phyloP scores from a whole-genome alignment of 2,113 vertebrate species.

The Phalacrocorax aristotelis region DNA sequence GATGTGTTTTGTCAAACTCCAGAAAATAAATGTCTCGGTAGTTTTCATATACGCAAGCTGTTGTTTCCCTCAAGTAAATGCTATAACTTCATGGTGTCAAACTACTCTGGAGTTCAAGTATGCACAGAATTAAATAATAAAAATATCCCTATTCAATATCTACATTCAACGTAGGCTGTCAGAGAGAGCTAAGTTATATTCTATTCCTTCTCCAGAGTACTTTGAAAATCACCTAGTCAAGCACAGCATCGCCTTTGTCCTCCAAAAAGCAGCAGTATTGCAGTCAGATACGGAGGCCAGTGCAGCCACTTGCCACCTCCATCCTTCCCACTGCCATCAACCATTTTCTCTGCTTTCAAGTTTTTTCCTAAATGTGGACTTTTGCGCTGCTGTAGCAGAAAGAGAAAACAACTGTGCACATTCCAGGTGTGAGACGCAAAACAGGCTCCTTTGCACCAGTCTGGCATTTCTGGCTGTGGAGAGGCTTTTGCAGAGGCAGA shows the following conservation, averaged over 20 bases:
- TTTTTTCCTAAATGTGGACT: background rate
- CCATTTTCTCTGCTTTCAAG: background rate
- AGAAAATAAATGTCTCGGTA: background rate
- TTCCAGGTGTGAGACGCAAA: background rate
- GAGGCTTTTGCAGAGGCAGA: background rate
- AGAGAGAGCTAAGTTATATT: background rate
- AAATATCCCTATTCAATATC: background rate
- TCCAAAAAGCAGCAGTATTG: background rate
- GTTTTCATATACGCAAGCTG: background rate
- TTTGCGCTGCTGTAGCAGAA: background rate
- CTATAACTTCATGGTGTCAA: background rate
- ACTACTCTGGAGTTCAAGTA: background rate
- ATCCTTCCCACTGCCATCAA: background rate
- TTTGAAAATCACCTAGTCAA: background rate
- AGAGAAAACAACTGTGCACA: background rate
- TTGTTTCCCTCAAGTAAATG: background rate
- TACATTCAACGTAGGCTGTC: background rate
- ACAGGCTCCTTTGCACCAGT: background rate
- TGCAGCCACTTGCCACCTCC: background rate
- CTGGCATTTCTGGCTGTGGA: background rate
- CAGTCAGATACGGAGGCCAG: fast-evolving
- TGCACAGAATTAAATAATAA: background rate
- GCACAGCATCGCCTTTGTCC: fast-evolving
- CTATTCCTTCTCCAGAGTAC: background rate
- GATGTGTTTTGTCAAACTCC: background rate